phyloP scores from a whole-genome alignment of 2,797 vertebrate species.

The Gymnoscopelus microlampas region DNA sequence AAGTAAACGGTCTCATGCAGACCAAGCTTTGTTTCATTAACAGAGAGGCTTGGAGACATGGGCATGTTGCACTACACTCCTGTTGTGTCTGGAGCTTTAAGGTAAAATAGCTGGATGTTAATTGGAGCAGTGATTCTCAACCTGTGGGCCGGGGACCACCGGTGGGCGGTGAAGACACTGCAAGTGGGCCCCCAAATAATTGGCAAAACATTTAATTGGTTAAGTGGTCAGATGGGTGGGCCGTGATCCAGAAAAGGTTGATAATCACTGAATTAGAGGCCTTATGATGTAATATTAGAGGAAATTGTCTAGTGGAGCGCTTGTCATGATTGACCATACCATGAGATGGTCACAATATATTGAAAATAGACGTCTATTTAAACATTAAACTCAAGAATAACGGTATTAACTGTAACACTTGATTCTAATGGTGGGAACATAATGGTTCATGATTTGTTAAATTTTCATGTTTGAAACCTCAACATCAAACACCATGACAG shows the following conservation, averaged over 20 bases:
- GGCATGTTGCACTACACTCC: constrained; percentile 45
- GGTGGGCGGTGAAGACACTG: too few relatives aligned
- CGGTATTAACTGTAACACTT: too few relatives aligned
- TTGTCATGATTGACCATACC: too few relatives aligned
- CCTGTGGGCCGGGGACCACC: too few relatives aligned
- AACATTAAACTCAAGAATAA: background rate
- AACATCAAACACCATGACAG: too few relatives aligned
- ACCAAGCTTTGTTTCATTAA: constrained; percentile 53
- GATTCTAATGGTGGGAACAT: too few relatives aligned
- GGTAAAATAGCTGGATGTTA: constrained; percentile 38
- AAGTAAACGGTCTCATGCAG: constrained; percentile 63
- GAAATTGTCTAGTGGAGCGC: constrained; percentile 21
- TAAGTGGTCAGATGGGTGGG: too few relatives aligned
- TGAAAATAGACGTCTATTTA: constrained; percentile 14
- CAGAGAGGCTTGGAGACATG: constrained; percentile 32
- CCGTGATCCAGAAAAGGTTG: too few relatives aligned
- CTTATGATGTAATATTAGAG: constrained; percentile 53
- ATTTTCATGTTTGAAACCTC: too few relatives aligned
- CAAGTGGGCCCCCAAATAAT: too few relatives aligned
- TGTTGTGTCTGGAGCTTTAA: constrained; percentile 60
- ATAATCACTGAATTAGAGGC: constrained; percentile 44
- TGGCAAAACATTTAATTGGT: too few relatives aligned
- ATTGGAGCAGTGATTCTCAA: background rate
- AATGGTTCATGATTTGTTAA: too few relatives aligned
- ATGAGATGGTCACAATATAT: constrained; percentile 26